These are phyloP conservation scores for Philereme vetulata DNA, from an alignment of 2,888 invertebrate genomes.

Conservation along the genomic window DNA sequence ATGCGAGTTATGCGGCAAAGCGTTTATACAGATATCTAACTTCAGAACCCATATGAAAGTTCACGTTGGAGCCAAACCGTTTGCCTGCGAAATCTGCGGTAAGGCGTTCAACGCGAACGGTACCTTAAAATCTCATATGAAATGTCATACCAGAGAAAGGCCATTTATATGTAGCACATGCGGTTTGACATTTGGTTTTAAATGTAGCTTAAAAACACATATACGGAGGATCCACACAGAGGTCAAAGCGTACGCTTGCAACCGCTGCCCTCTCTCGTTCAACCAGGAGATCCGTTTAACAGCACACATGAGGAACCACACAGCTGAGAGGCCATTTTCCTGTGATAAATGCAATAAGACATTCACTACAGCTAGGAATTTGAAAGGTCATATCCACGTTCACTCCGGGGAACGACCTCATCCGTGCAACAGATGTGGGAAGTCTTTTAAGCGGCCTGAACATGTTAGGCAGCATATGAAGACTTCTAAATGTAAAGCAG, in stretches of 20 bases:
- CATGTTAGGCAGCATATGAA: slow-evolving; percentile 16
- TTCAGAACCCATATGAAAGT: slow-evolving; percentile 14
- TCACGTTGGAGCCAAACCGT: slow-evolving; percentile 9
- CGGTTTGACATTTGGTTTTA: slow-evolving; percentile 10
- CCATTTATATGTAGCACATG: slow-evolving; percentile 6
- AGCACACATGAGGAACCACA: slow-evolving; percentile 6
- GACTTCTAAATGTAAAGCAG: slow-evolving; percentile 12
- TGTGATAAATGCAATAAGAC: slow-evolving; percentile 16
- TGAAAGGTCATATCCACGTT: slow-evolving; percentile 16
- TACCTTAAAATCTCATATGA: slow-evolving; percentile 12
- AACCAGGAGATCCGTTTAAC: slow-evolving; percentile 11
- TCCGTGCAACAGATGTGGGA: slow-evolving; percentile 11
- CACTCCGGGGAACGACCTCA: slow-evolving; percentile 10
- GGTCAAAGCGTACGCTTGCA: slow-evolving; percentile 18
- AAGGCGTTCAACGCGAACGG: slow-evolving; percentile 12
- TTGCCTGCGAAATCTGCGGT: slow-evolving; percentile 16
- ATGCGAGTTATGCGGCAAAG: slow-evolving; percentile 11
- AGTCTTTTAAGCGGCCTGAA: slow-evolving; percentile 10
- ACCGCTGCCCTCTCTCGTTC: slow-evolving; percentile 9
- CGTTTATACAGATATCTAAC: slow-evolving; percentile 5
- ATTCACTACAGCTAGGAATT: slow-evolving; percentile 11
- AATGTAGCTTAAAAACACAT: slow-evolving; percentile 20
- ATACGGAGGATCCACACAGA: slow-evolving; percentile 13
- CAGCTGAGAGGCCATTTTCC: slow-evolving; percentile 1
- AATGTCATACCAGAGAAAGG: slow-evolving; percentile 6